Percentiles rank a stretch among this genome's conserved stretches.
phyloP scores from a whole-genome alignment of 2,888 invertebrate genomes.

The Nycteola revayana region DNA sequence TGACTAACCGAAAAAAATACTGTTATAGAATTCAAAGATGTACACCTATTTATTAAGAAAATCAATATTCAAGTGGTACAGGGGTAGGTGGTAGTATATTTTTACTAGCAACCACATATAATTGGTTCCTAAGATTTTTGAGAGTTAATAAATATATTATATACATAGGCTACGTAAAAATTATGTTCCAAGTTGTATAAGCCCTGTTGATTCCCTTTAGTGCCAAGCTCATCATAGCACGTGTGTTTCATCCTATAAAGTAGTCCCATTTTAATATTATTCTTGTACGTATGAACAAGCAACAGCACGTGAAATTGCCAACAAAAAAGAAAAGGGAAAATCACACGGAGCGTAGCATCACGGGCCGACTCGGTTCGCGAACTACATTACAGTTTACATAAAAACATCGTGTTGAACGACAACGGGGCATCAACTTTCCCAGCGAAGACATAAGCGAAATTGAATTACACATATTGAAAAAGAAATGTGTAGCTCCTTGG shows the following conservation, averaged over 20 bases:
- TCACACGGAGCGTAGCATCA: constrained; percentile 64
- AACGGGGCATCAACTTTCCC: constrained; percentile 82
- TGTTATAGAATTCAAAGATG: too few relatives aligned
- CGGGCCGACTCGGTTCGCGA: constrained; percentile 74
- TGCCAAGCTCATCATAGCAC: constrained; percentile 8
- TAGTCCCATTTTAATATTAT: constrained; percentile 41
- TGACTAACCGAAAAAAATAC: too few relatives aligned
- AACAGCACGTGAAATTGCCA: constrained; percentile 74
- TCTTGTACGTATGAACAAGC: constrained; percentile 60
- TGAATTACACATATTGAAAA: constrained; percentile 83
- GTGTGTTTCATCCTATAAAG: constrained; percentile 34
- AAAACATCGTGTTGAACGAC: constrained; percentile 82
- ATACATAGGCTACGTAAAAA: too few relatives aligned
- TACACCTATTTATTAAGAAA: too few relatives aligned
- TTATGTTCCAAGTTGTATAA: too few relatives aligned
- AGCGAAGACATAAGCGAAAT: constrained; percentile 83
- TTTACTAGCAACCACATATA: too few relatives aligned
- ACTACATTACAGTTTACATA: constrained; percentile 82
- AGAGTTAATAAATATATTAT: too few relatives aligned
- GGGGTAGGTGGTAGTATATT: too few relatives aligned
- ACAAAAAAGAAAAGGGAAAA: constrained; percentile 64
- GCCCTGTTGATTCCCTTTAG: background rate
- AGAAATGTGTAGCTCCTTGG: constrained; percentile 81
- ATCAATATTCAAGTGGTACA: too few relatives aligned
- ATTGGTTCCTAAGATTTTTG: too few relatives aligned